Base-by-base conservation (phyloP, 2,888 invertebrate species). In the Coronaproctus castanopsis region DNA sequence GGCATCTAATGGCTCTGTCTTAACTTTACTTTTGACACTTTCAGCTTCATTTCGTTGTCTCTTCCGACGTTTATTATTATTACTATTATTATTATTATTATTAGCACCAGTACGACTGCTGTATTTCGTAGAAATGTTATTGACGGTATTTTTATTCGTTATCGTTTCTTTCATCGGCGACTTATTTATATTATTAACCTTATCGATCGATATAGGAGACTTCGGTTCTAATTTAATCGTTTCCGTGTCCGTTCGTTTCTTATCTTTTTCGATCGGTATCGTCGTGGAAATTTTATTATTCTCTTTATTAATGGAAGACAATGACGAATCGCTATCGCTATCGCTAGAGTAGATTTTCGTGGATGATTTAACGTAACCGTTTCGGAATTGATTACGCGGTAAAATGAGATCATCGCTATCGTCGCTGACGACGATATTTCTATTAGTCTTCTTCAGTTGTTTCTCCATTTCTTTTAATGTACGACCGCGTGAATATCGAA, bases 251-350 rank as follows among this genome's bases (percentile, higher is more conserved):
- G n/a, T n/a, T n/a, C n/a, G n/a, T n/a, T n/a, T n/a, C n/a, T n/a
- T n/a, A n/a, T n/a, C n/a, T n/a, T n/a, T n/a, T n/a, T n/a, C n/a
- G n/a, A n/a, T n/a, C n/a, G n/a, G n/a, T n/a, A n/a, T n/a, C n/a
- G n/a, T n/a, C 36, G 5, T 5, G 14, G 5, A 8, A 36, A 8
- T 36, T 5, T 36, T 36, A 14, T 36, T 36, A 14, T 14, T 5
- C 5, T 36, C 14, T 14, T 36, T 14, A 5, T 36, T 36, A 5
- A 36, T 8, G 18, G 53, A 53, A 53, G 21, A 21, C 3, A 18
- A 21, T 21, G 53, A 14, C 24, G 55, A 55, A 66, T 85, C 85
- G 65, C 85, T 85, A 66, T 85, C 85, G 65, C 85, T 85, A 66
- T 89, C 87, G 0, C 89, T 88, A 72, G 89, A 90, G 66, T 63